Percentiles rank a stretch among this genome's conserved stretches.
Conservation (phyloP, 2,113 vertebrate genomes). For the Loxodonta africana region DNA sequence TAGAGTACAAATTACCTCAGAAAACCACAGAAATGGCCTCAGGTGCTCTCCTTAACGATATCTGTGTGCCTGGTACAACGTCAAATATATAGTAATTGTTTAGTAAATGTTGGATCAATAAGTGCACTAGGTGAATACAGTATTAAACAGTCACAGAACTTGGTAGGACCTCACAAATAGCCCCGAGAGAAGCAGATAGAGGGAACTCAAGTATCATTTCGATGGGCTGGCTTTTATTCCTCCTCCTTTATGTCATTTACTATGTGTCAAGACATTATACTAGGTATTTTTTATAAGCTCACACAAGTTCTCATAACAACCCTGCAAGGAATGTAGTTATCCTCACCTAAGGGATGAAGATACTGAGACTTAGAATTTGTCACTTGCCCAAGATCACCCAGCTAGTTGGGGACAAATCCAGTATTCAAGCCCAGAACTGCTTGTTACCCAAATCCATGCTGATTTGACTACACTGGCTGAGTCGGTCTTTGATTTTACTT, state of each 20-base stretch:
- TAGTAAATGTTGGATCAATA: neutral
- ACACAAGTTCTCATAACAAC: neutral
- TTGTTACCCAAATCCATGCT: neutral
- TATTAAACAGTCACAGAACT: neutral
- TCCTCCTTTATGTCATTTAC: neutral
- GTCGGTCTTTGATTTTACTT: neutral
- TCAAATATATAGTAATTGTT: neutral
- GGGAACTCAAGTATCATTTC: neutral
- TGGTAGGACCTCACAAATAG: neutral
- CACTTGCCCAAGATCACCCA: neutral
- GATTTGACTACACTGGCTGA: neutral
- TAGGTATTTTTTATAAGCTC: neutral
- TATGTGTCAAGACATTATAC: neutral
- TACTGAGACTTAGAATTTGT: neutral
- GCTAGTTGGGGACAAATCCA: neutral
- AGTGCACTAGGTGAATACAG: neutral
- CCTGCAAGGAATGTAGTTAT: neutral
- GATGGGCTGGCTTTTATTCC: neutral
- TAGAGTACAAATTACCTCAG: neutral
- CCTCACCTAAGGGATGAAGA: neutral
- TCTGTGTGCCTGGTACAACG: neutral
- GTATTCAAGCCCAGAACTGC: neutral
- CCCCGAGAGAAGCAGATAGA: neutral
- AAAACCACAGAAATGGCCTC: neutral
- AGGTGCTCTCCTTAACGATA: neutral